Percentiles rank a stretch among this genome's conserved stretches.
phyloP scores from a whole-genome alignment of 2,888 invertebrate species.

The Mamestra brassicae region DNA sequence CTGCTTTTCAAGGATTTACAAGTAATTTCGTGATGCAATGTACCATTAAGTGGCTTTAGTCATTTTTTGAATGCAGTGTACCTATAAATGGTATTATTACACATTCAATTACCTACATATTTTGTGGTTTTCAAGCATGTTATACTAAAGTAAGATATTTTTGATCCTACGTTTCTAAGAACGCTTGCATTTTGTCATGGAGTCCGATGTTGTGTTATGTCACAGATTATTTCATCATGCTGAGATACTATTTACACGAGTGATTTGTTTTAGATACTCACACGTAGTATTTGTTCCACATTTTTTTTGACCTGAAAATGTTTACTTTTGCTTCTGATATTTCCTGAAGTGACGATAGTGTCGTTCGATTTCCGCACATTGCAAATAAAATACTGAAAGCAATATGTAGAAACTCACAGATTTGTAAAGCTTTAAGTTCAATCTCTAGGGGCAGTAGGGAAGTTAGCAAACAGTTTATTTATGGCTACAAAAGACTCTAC shows the following conservation, averaged over 20 bases:
- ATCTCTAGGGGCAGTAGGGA: background rate
- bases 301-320: background rate
- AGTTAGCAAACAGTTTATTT: conserved; percentile 42
- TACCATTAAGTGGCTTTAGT: conserved; percentile 58
- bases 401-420: background rate
- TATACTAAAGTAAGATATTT: conserved; percentile 20
- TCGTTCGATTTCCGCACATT: background rate
- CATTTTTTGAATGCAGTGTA: conserved; percentile 54
- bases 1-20: conserved; percentile 68
- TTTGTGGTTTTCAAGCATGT: conserved; percentile 16
- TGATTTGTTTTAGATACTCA: too few relatives aligned
- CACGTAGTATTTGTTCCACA: too few relatives aligned
- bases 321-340: background rate
- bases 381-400: background rate
- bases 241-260: background rate
- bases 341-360: background rate
- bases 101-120: conserved; percentile 12
- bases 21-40: conserved; percentile 66
- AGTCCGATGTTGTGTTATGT: background rate
- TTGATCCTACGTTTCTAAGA: conserved; percentile 28
- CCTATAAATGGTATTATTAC: conserved; percentile 35
- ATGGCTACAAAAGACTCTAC: conserved; percentile 40
- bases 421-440: conserved; percentile 6
- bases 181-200: conserved; percentile 7
- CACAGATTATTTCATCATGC: conserved; percentile 6